A percentile compares a stretch with the other conserved stretches of the same genome.
Evolutionary conservation across 1,140 invertebrate genomes (phyloP).

Genomic region (Cherax quadricarinatus): DNA sequence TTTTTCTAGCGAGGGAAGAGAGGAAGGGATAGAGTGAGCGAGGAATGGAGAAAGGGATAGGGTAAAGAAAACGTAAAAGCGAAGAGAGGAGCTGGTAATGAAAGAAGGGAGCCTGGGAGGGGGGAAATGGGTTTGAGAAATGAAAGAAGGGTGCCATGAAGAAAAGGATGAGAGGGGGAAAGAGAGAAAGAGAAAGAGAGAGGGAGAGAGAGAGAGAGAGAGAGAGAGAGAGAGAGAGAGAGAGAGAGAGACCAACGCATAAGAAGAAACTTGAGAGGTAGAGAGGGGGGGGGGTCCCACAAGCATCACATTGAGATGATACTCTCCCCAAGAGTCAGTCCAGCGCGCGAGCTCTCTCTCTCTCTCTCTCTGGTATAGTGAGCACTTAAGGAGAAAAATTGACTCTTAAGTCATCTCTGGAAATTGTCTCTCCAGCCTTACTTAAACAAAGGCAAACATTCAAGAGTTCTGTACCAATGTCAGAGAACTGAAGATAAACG

Average conservation of each 20-base stretch:
- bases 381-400: too few species aligned
- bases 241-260: constrained; percentile 3
- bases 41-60: background rate
- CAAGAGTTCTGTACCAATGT: too few species aligned
- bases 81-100: background rate
- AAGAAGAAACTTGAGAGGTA: background rate
- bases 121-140: background rate
- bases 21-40: background rate
- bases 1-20: background rate
- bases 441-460: too few species aligned
- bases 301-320: too few species aligned
- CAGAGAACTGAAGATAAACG: too few species aligned
- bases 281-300: background rate
- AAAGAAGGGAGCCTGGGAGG: too few species aligned
- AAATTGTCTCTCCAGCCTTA: too few species aligned
- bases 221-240: constrained; percentile 14
- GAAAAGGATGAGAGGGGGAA: background rate
- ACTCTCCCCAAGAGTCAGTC: too few species aligned
- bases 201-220: constrained; percentile 15
- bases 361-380: too few species aligned
- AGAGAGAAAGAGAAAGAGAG: constrained; percentile 8
- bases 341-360: too few species aligned
- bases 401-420: too few species aligned
- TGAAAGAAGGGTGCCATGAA: background rate
- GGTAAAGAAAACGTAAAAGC: background rate